A percentile compares a stretch with the other conserved stretches of the same genome.
Conservation (phyloP, 2,797 vertebrate genomes). For the Schizopygopsis pylzovi region DNA sequence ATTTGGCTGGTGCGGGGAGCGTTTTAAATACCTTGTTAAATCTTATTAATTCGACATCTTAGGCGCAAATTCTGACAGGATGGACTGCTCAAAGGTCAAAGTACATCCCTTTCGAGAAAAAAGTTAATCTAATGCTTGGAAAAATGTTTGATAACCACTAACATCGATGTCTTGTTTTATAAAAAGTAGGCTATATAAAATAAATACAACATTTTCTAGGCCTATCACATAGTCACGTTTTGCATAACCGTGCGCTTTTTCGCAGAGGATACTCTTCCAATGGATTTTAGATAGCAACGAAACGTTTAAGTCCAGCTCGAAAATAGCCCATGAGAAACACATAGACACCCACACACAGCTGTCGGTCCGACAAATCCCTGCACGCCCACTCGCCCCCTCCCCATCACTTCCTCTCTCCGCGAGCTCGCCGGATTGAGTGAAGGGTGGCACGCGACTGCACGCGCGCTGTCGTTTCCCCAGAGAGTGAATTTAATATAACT, state of each 20-base stretch:
- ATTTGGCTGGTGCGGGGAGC: background rate
- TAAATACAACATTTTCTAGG: background rate
- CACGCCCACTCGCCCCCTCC: conserved; percentile 72
- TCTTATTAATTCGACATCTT: conserved; percentile 22
- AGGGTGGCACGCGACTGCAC: conserved; percentile 61
- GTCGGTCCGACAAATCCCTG: conserved; percentile 80
- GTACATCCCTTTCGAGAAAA: conserved; percentile 7
- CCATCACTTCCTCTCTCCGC: conserved; percentile 60
- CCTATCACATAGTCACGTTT: too few species aligned
- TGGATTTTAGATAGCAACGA: conserved; percentile 79
- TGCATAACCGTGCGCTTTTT: conserved; percentile 37
- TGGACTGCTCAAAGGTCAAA: conserved; percentile 22
- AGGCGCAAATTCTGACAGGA: conserved; percentile 8
- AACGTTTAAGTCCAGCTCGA: conserved; percentile 80
- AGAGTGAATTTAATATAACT: background rate
- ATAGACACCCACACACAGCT: conserved; percentile 71
- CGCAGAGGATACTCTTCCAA: conserved; percentile 63
- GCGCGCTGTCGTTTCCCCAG: conserved; percentile 10
- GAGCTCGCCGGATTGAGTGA: conserved; percentile 66
- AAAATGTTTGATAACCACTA: background rate
- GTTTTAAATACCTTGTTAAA: conserved; percentile 23
- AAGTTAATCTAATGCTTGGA: background rate
- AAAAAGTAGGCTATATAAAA: background rate
- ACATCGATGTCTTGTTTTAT: background rate
- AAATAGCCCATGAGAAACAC: conserved; percentile 72